Percentiles rank a stretch among this genome's conserved stretches.
phyloP scores from a whole-genome alignment of 1,140 invertebrate genomes.

The Papilio polyxenes region DNA sequence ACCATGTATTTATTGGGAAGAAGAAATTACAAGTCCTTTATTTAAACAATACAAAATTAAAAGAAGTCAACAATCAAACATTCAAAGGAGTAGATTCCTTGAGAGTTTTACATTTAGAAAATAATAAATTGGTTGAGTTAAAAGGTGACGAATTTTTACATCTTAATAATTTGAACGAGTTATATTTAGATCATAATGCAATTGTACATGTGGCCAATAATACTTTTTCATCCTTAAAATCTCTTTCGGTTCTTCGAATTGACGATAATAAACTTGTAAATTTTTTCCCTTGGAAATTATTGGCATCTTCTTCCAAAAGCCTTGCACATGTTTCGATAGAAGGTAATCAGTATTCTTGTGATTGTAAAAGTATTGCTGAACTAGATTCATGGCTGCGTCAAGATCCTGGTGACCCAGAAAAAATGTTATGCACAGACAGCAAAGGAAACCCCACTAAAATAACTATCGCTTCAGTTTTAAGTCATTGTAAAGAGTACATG shows the following conservation, averaged over 20 bases:
- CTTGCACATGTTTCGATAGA: constrained; percentile 83
- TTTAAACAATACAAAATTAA: constrained; percentile 90
- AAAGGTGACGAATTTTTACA: constrained; percentile 88
- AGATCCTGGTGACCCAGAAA: constrained; percentile 82
- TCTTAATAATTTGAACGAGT: constrained; percentile 87
- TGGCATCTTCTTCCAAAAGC: constrained; percentile 81
- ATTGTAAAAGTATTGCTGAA: constrained; percentile 84
- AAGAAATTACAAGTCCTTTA: constrained; percentile 91
- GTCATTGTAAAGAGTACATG: constrained; percentile 83
- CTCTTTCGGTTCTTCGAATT: constrained; percentile 88
- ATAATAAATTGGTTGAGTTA: constrained; percentile 88
- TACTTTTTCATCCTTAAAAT: constrained; percentile 87
- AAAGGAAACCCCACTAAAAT: constrained; percentile 77
- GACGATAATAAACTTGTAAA: constrained; percentile 89
- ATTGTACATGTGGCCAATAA: constrained; percentile 87
- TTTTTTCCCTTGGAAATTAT: constrained; percentile 87
- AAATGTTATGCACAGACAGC: constrained; percentile 82
- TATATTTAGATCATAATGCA: constrained; percentile 91
- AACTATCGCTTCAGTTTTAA: constrained; percentile 83
- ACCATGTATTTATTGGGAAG: constrained; percentile 92
- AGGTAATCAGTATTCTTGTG: constrained; percentile 88
- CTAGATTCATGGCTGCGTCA: constrained; percentile 85
- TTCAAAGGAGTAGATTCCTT: constrained; percentile 90
- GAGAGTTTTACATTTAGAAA: constrained; percentile 89
- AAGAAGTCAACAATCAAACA: constrained; percentile 90